Evolutionary conservation across 2,797 vertebrate species (phyloP), one percentile per base, ranked within the genome.

Genomic region (Psittacula echo): DNA sequence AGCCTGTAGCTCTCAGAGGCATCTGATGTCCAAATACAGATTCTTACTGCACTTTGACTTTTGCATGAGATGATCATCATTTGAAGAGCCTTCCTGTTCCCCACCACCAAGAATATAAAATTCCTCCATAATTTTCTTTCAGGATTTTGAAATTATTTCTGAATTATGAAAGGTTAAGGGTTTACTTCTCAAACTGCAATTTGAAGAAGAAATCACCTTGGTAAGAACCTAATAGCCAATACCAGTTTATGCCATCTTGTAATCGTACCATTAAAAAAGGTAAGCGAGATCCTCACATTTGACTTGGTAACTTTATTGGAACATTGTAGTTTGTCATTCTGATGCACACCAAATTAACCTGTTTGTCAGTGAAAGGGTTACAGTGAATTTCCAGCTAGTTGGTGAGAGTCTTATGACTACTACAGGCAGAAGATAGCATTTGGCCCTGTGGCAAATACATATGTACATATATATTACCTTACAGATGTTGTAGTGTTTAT

Each of bases 101-200:
- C 34, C 41, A 34, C 15, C 29, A 30, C 29, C 42, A 66, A 23
- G 70, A 68, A 72, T 62, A n/a, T 26, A 73, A 79, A 58, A 76
- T 67, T 11, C 42, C 32, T 62, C 65, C 5, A 37, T 53, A 15
- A 44, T 30, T 82, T 81, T 65, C 56, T 70, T 73, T 50, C 61
- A 70, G 86, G 45, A 48, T 77, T 91, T 79, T 30, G 48, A 87
- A 94, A 90, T 39, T n/a, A 37, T 90, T 88, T 62, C 78, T 78
- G 79, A 82, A 89, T 93, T 92, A 80, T 19, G 34, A 92, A 77
- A 77, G 42, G 44, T 64, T 87, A 76, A 71, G 75, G 26, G 42
- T n/a, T n/a, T 27, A 87, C 44, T 58, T 60, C 72, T 74, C 37
- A 84, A 83, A 75, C 12, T 64, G 65, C n/a, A 92, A 70, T 83